Evolutionary conservation across 2,888 invertebrate species (phyloP).

Genomic region (Octonoba sinensis): DNA sequence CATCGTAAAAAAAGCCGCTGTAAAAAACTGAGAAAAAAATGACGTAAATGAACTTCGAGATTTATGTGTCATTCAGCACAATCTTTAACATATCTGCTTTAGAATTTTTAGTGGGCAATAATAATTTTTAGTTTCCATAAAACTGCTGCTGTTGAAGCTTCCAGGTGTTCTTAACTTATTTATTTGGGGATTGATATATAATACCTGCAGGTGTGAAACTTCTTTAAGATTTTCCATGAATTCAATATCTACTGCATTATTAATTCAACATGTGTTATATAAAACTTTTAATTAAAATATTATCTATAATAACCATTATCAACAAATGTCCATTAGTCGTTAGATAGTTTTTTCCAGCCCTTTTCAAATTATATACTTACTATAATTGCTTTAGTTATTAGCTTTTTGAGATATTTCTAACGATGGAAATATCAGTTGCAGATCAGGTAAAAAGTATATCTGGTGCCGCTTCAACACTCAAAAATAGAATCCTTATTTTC

Average conservation of each 20-base stretch:
- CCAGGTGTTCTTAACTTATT: slow-evolving; percentile 34
- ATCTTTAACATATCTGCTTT: slow-evolving; percentile 42
- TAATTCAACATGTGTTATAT: neutral
- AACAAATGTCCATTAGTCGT: no score
- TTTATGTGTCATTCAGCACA: slow-evolving; percentile 56
- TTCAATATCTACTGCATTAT: neutral
- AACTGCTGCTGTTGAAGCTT: slow-evolving; percentile 7
- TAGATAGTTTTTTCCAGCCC: no score
- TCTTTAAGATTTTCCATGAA: neutral
- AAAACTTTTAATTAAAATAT: no score
- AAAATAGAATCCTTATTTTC: no score
- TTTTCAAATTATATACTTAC: no score
- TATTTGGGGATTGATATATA: slow-evolving; percentile 14
- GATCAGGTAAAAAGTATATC: no score
- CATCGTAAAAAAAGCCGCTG: slow-evolving; percentile 42
- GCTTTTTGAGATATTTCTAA: no score
- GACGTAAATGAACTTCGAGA: slow-evolving; percentile 49
- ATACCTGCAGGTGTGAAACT: slow-evolving; percentile 41
- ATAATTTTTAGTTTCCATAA: slow-evolving; percentile 44
- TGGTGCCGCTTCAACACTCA: no score
- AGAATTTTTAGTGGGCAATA: slow-evolving; percentile 57
- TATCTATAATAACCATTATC: no score
- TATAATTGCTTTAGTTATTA: no score
- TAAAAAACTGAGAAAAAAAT: slow-evolving; percentile 21
- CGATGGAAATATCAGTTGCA: no score